Base-by-base conservation (phyloP, 2,797 vertebrate genomes). In the Acanthis flammea region DNA sequence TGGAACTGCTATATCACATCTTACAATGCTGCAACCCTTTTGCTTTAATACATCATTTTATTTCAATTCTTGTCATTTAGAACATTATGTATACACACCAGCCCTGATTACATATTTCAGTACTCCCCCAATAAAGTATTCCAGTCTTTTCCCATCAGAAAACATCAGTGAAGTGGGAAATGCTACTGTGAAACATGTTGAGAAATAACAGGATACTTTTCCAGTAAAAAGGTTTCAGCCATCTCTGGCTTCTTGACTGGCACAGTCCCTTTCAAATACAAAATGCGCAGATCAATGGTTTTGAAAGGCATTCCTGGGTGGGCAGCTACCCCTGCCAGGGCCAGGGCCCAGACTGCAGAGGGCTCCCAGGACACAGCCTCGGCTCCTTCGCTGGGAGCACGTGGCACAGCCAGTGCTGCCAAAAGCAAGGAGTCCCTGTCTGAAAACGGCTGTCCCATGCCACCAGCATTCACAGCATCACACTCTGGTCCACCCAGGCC, bases 51-150 rank as follows among this genome's bases (percentile, higher is more conserved):
- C 25, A 72, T 33, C 1, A 3, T 68, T 94, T 93, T 68, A 92
- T 90, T 93, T 83, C 54, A 65, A 35, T 88, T 71, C 78, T 89
- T 93, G 79, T 68, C 31, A 76, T 91, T 93, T 93, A 91, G 44
- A 90, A 74, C 48, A 54, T 86, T 65, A 87, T n/a, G 76, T 19
- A 47, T 48, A 79, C n/a, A 50, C 27, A 92, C n/a, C 30, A 80
- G 33, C 47, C 62, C 66, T 45, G 63, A 93, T 75, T 60, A 84
- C 19, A 10, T 62, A 80, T 81, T 92, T 75, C 44, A 58, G 47
- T 42, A 28, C 39, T 78, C 16, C 61, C 44, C 24, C 28, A 24
- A 73, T 72, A 81, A 78, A 6, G 8, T 4, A 75, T 62, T 60
- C 44, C 73, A 57, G 45, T 31, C 39, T 86, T 94, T 61, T 57